Base-by-base conservation (phyloP, 2,113 vertebrate genomes). In the Nothobranchius furzeri region DNA sequence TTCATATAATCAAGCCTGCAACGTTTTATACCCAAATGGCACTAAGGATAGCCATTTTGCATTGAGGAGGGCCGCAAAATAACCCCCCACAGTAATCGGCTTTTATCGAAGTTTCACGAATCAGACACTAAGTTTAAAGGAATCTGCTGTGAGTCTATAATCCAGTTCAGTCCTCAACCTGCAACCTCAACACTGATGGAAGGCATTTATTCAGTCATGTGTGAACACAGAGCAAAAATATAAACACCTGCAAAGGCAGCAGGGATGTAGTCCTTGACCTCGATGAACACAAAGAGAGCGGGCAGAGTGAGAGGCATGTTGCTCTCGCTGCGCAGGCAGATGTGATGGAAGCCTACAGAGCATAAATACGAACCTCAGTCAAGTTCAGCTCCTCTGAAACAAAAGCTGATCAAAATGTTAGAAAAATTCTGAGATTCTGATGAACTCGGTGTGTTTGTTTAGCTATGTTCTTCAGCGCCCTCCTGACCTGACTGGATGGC, bases 181-280 rank as follows among this genome's bases (percentile, higher is more conserved):
- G 30, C 30, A 30, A 4, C 30, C 30, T 30, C 20, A 54, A 61
- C 59, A 68, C 12, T 37, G 11, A 77, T 68, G 7, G 9, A 46
- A 48, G 6, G 25, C 15, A 30, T 49, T 61, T 35, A 36, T 12
- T 2, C 35, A 15, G 9, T 35, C 6, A 30, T 35, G 45, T 35
- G 24, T 46, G 12, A 65, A 15, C 11, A 51, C 15, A 53, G 57
- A 61, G 11, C 15, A 12, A 62, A 69, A 70, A 51, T 1, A 10
- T 25, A 68, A 45, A 40, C 90, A 99, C 98, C 98, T 92, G 96
- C 96, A 86, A 96, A 98, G 2, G 94, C 94, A 12, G 98, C 97
- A 0, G 98, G 96, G 17, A 99, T 94, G 0, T 98, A 99, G 88
- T 99, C 98, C 89, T 98, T 99, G 82, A 99, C 88, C 79, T 99